Percentiles rank a stretch among this genome's conserved stretches.
Conservation (phyloP, 2,797 vertebrate species). For the Brotula barbata region DNA sequence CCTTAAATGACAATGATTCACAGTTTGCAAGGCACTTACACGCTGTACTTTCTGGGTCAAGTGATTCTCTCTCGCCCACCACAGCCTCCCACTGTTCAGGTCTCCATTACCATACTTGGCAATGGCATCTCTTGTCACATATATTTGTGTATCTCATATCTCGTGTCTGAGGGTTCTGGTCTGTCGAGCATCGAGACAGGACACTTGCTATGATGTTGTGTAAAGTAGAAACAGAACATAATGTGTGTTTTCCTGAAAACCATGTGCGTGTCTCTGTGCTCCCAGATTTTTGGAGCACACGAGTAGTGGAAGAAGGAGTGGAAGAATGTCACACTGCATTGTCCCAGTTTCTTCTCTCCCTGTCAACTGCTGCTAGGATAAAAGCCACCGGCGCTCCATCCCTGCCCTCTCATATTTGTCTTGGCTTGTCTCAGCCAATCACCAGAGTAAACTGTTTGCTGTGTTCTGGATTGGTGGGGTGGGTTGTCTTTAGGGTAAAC, state of each 20-base stretch:
- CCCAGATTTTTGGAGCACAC: conserved; percentile 2
- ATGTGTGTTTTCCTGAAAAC: neutral
- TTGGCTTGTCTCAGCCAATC: conserved; percentile 52
- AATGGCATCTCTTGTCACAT: neutral
- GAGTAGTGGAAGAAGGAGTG: neutral
- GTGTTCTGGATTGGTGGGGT: conserved; percentile 31
- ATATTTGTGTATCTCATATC: too few relatives aligned
- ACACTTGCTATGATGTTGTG: neutral
- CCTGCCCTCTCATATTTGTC: conserved; percentile 15
- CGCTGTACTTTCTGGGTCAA: neutral
- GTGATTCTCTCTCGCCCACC: neutral
- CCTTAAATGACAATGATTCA: neutral
- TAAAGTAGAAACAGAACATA: neutral
- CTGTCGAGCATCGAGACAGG: too few relatives aligned
- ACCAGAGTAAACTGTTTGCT: conserved; percentile 24
- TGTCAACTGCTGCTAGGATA: conserved; percentile 44
- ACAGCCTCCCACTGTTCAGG: neutral
- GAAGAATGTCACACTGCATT: conserved; percentile 35
- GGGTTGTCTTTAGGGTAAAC: conserved; percentile 50
- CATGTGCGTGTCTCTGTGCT: neutral
- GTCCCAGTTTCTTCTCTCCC: conserved; percentile 37
- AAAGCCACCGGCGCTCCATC: conserved; percentile 43
- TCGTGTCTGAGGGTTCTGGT: too few relatives aligned
- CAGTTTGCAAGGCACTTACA: too few relatives aligned
- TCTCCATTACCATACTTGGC: neutral